Evolutionary conservation across 2,888 invertebrate genomes (phyloP).

Genomic region (Drosophila niveifrons): DNA sequence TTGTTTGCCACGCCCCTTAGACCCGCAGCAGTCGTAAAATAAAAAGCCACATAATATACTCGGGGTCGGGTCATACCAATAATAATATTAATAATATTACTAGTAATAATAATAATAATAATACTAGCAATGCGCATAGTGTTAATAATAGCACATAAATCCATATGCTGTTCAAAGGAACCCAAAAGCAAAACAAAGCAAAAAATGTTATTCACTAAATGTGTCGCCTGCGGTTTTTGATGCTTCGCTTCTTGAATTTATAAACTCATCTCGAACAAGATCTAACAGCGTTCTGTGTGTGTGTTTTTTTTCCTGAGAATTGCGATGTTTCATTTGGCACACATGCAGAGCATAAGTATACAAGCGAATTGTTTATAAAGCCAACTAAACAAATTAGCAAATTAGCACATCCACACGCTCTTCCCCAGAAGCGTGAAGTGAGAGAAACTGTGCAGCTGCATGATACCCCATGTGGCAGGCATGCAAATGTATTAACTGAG

Average conservation of each 20-base stretch:
- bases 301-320: slow-evolving; percentile 7
- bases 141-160: slow-evolving; percentile 51
- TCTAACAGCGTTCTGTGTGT: neutral
- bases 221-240: slow-evolving; percentile 34
- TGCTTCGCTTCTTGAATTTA: slow-evolving; percentile 30
- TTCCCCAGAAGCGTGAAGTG: slow-evolving; percentile 5
- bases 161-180: slow-evolving; percentile 44
- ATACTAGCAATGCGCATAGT: slow-evolving; percentile 28
- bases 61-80: slow-evolving; percentile 10
- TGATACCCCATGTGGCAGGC: neutral
- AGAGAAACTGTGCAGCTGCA: neutral
- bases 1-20: neutral
- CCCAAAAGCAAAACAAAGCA: neutral
- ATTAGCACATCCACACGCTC: slow-evolving; percentile 30
- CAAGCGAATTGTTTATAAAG: slow-evolving; percentile 38
- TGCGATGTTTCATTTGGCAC: slow-evolving; percentile 39
- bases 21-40: slow-evolving; percentile 29
- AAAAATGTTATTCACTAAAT: slow-evolving; percentile 28
- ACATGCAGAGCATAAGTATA: slow-evolving; percentile 51
- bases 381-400: slow-evolving; percentile 52
- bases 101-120: slow-evolving; percentile 20
- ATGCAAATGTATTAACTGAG: neutral
- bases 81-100: slow-evolving; percentile 17
- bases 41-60: slow-evolving; percentile 25
- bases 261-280: slow-evolving; percentile 19